Conservation (phyloP, 37 sponge, comb jelly and placozoan species). For the Tethya wilhelma region DNA sequence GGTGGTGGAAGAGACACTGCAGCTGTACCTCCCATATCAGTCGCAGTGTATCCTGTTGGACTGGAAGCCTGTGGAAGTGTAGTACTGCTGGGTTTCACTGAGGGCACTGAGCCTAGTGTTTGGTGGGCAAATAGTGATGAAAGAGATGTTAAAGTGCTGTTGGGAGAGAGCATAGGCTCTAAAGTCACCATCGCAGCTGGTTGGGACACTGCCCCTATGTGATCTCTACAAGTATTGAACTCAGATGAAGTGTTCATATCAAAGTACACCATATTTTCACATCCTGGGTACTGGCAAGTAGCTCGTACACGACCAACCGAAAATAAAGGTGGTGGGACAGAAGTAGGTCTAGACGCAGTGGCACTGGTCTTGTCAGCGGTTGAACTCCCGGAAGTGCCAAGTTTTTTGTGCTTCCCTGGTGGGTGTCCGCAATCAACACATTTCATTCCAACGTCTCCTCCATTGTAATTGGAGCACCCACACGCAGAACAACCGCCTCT, state of each 20-base stretch:
- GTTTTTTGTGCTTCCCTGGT: conserved; percentile 50
- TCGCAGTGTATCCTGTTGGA: background rate
- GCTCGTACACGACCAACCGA: background rate
- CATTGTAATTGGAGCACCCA: conserved; percentile 10
- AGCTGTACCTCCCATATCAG: background rate
- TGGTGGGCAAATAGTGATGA: too few relatives aligned
- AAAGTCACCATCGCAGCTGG: too few relatives aligned
- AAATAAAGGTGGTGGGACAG: background rate
- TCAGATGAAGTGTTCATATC: conserved; percentile 6
- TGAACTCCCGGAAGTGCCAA: background rate
- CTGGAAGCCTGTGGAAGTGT: too few relatives aligned
- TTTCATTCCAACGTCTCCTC: background rate
- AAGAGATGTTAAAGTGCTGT: too few relatives aligned
- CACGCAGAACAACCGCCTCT: conserved; percentile 28
- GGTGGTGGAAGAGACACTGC: background rate
- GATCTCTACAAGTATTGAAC: too few relatives aligned
- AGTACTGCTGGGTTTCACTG: too few relatives aligned
- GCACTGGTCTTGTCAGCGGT: background rate
- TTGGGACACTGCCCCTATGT: too few relatives aligned
- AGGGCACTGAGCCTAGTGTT: too few relatives aligned
- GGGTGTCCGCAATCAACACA: conserved; percentile 53
- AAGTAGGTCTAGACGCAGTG: background rate
- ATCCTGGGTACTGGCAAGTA: conserved; percentile 1
- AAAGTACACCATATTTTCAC: background rate
- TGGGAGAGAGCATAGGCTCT: too few relatives aligned